A percentile compares a stretch with the other conserved stretches of the same genome.
Conservation (phyloP, 2,888 invertebrate genomes). For the Plagiodera versicolora region DNA sequence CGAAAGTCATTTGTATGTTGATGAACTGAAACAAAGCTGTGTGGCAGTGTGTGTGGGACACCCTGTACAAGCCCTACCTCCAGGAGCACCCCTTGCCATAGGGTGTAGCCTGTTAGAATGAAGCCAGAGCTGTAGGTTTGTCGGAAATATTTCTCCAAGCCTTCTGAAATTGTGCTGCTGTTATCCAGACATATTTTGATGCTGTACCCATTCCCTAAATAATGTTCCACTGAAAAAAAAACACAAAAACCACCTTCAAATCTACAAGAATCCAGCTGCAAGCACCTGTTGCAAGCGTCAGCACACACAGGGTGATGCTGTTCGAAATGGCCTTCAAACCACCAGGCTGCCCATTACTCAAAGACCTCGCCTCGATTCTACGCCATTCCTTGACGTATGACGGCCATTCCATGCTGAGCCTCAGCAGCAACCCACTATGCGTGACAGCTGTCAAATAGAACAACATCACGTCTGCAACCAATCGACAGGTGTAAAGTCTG, state of each 20-base stretch:
- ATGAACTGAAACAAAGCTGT: conserved; percentile 21
- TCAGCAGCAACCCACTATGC: conserved; percentile 21
- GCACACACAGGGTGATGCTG: conserved; percentile 1
- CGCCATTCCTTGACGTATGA: conserved; percentile 35
- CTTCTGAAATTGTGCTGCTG: conserved; percentile 6
- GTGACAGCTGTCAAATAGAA: conserved; percentile 22
- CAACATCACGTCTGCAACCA: conserved; percentile 9
- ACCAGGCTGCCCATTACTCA: conserved; percentile 1
- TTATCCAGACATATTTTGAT: conserved; percentile 12
- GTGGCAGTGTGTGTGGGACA: not conserved
- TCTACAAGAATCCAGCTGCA: too few species aligned
- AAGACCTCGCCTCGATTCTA: conserved; percentile 27
- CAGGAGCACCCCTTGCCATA: conserved; percentile 27
- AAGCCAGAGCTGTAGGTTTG: conserved; percentile 24
- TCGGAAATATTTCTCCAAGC: conserved; percentile 21
- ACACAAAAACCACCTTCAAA: not conserved
- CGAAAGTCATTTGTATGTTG: conserved; percentile 29
- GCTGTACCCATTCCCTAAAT: conserved; percentile 7
- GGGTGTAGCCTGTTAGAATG: conserved; percentile 22
- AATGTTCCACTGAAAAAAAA: conserved; percentile 31
- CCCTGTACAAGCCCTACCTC: too few species aligned
- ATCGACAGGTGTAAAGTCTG: too few species aligned
- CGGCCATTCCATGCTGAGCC: conserved; percentile 33
- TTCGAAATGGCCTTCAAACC: conserved; percentile 16
- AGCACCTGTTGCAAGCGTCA: conserved; percentile 14